A percentile compares a stretch with the other conserved stretches of the same genome.
Evolutionary conservation across 2,888 invertebrate species (phyloP).

Genomic region (Schizotus pectinicornis): DNA sequence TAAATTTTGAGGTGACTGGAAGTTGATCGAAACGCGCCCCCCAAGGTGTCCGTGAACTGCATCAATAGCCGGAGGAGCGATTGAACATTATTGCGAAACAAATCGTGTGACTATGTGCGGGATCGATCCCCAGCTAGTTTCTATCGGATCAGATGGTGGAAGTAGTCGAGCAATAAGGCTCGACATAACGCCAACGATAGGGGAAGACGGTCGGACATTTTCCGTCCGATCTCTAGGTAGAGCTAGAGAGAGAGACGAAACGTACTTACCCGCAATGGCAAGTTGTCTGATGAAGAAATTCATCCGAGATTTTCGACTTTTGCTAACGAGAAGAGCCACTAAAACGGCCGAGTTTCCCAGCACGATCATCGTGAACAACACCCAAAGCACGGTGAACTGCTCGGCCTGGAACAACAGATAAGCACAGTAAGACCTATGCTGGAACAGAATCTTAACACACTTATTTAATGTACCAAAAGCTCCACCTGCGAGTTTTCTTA

Average conservation of each 20-base stretch:
- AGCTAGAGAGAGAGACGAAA: conserved; percentile 2
- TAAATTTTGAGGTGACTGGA: no score
- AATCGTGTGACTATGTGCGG: background rate
- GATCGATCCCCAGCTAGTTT: conserved; percentile 17
- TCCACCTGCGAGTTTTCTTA: conserved; percentile 18
- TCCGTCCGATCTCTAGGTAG: conserved; percentile 12
- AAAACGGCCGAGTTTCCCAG: conserved; percentile 70
- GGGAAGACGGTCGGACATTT: conserved; percentile 1
- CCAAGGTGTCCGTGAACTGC: no score
- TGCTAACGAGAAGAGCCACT: conserved; percentile 65
- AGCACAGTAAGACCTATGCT: background rate
- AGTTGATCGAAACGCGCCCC: no score
- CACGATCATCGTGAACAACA: conserved; percentile 68
- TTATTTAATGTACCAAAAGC: conserved; percentile 16
- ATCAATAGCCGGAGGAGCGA: no score
- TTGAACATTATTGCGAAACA: no score
- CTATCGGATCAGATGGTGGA: conserved; percentile 5
- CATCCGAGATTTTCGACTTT: conserved; percentile 71
- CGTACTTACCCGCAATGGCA: conserved; percentile 68
- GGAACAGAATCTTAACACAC: conserved; percentile 10
- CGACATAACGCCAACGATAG: conserved; percentile 9
- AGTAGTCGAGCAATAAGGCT: conserved; percentile 13
- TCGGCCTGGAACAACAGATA: conserved; percentile 63
- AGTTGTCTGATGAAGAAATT: conserved; percentile 74
- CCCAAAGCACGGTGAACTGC: conserved; percentile 68